Evolutionary conservation across 2,888 invertebrate genomes (phyloP), one percentile per base, ranked within the genome.

Genomic region (Dynastes maya): DNA sequence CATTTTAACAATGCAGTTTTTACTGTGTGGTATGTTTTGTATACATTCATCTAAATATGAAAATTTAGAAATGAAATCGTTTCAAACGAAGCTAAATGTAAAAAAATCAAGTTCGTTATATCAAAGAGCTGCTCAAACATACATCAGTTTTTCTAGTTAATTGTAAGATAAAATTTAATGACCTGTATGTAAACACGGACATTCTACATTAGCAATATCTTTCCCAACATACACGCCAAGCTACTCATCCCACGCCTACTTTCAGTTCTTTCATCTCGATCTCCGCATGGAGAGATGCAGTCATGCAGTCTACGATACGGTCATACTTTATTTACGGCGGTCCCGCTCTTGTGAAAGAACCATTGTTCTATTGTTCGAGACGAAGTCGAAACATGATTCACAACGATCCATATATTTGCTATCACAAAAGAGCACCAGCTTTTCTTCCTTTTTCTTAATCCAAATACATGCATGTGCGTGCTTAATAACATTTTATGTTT

Each of bases 261-360:
- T 71, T 71, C 71, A 37, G 40, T 55, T 32, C 71, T 71, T 71
- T 32, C 55, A 71, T 71, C 71, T 58, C 37, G 55, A 13, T 16
- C 16, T 16, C 55, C 8, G 13, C 55, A n/a, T 13, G 55, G 5
- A 13, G 16, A 58, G 58, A 71, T 71, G 71, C 71, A 71, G 71
- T 71, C 71, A 71, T 71, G 71, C 71, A 71, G 71, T 71, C 71
- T 71, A 55, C 32, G 32, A 71, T 71, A 71, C 71, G 55, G 55
- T 71, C 71, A 71, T 71, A 58, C 58, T 55, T 71, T 71, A 71
- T 71, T 71, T 71, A 71, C 71, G 58, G 55, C 29, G 13, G 9
- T 4, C 71, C 13, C 71, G 13, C 27, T 55, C 55, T 16, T 55
- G 55, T 55, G 71, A 71, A 71, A 71, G 55, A n/a, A 22, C 71